A percentile compares a stretch with the other conserved stretches of the same genome.
Conservation (phyloP, 2,113 vertebrate genomes). For the Scalopus aquaticus region DNA sequence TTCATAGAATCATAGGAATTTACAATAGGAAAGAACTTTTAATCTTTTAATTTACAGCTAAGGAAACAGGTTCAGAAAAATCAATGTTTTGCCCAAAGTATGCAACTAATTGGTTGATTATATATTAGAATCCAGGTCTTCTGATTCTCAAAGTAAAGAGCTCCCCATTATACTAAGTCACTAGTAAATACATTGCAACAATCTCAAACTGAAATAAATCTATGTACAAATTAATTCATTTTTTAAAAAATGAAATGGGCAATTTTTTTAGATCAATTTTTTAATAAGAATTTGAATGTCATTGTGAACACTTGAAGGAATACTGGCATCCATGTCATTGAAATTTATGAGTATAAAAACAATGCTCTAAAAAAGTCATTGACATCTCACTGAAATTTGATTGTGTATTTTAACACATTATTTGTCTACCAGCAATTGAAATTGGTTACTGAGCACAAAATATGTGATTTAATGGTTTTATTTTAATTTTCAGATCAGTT, state of each 20-base stretch:
- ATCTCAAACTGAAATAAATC: constrained; percentile 13
- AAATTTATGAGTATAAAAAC: not conserved
- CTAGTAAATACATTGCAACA: not conserved
- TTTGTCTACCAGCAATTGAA: not conserved
- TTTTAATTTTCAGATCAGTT: constrained; percentile 30
- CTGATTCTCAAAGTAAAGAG: not conserved
- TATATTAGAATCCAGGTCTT: not conserved
- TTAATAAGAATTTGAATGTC: not conserved
- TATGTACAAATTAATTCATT: not conserved
- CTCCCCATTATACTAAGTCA: not conserved
- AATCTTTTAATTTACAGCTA: not conserved
- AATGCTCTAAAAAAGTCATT: not conserved
- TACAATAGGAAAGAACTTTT: constrained; percentile 1
- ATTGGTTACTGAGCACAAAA: constrained; percentile 26
- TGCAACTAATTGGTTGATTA: not conserved
- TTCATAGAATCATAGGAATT: not conserved
- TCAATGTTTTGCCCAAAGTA: not conserved
- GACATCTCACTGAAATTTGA: constrained; percentile 44
- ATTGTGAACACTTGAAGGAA: not conserved
- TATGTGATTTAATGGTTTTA: constrained; percentile 30
- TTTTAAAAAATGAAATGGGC: not conserved
- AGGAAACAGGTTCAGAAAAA: not conserved
- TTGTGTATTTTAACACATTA: constrained; percentile 17
- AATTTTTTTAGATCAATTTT: not conserved
- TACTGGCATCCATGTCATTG: not conserved